Conservation (phyloP, 2,888 invertebrate genomes). For the Drosophila helvetica region DNA sequence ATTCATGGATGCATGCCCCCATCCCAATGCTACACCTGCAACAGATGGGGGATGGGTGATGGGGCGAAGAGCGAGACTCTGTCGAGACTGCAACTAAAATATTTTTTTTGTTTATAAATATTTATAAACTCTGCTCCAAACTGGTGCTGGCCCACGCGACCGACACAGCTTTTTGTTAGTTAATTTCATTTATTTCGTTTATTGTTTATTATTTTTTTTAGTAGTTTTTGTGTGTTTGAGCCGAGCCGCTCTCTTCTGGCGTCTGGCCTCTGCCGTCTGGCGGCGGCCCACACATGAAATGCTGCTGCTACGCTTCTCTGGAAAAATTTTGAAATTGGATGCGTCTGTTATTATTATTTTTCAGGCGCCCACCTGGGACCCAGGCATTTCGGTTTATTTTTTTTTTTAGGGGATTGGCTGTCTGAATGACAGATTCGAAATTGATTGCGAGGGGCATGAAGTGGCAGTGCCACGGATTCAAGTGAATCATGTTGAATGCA, state of each 20-base stretch:
- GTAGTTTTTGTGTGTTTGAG: neutral
- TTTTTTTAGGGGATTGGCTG: slow-evolving; percentile 58
- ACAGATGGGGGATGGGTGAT: slow-evolving; percentile 1
- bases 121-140: slow-evolving; percentile 55
- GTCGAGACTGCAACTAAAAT: slow-evolving; percentile 21
- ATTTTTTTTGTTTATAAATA: slow-evolving; percentile 53
- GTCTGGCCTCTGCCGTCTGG: slow-evolving; percentile 9
- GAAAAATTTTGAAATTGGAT: slow-evolving; percentile 63
- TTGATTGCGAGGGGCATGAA: slow-evolving; percentile 49
- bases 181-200: slow-evolving; percentile 46
- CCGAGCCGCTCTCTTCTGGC: neutral
- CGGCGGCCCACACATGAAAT: slow-evolving; percentile 26
- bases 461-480: slow-evolving; percentile 7
- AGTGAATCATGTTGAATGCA: slow-evolving; percentile 56
- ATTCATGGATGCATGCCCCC: slow-evolving; percentile 20
- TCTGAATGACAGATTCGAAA: slow-evolving; percentile 45
- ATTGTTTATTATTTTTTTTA: slow-evolving; percentile 43
- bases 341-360: slow-evolving; percentile 50
- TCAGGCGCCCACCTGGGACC: slow-evolving; percentile 61
- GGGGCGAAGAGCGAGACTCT: too few relatives aligned
- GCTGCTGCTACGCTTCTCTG: slow-evolving; percentile 1
- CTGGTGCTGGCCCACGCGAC: slow-evolving; percentile 55
- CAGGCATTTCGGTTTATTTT: slow-evolving; percentile 32
- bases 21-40: slow-evolving; percentile 65
- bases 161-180: slow-evolving; percentile 51